phyloP scores from a whole-genome alignment of 2,888 invertebrate genomes.

The Agriopis marginaria region DNA sequence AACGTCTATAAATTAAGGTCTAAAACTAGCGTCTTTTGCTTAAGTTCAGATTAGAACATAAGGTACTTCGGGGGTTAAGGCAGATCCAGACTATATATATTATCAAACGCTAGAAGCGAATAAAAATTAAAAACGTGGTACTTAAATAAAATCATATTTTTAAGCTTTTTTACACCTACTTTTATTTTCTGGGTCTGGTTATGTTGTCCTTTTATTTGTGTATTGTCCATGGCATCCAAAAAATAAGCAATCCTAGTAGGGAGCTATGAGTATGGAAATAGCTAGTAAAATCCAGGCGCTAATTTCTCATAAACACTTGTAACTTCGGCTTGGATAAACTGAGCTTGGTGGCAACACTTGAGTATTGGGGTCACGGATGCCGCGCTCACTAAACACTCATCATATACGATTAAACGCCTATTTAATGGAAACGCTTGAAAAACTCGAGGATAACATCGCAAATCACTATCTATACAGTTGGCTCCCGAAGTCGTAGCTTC shows the following conservation, averaged over 20 bases:
- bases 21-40: too few species aligned
- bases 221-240: too few species aligned
- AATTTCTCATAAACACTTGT: background rate
- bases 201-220: too few species aligned
- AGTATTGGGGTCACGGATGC: slow-evolving; percentile 63
- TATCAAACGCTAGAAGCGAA: too few species aligned
- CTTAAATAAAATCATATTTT: too few species aligned
- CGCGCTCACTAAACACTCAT: slow-evolving; percentile 45
- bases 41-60: too few species aligned
- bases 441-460: background rate
- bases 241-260: background rate
- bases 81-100: too few species aligned
- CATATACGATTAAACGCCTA: slow-evolving; percentile 37
- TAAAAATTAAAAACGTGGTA: too few species aligned
- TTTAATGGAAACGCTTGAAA: slow-evolving; percentile 29
- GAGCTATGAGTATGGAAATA: background rate
- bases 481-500: background rate
- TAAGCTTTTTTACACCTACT: too few species aligned
- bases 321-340: slow-evolving; percentile 12
- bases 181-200: too few species aligned
- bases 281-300: background rate
- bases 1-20: too few species aligned
- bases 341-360: slow-evolving; percentile 37
- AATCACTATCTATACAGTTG: background rate
- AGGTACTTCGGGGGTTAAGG: too few species aligned